These are phyloP conservation scores for Bubalus kerabau DNA, from an alignment of 2,113 vertebrate species.

Conservation along the genomic window DNA sequence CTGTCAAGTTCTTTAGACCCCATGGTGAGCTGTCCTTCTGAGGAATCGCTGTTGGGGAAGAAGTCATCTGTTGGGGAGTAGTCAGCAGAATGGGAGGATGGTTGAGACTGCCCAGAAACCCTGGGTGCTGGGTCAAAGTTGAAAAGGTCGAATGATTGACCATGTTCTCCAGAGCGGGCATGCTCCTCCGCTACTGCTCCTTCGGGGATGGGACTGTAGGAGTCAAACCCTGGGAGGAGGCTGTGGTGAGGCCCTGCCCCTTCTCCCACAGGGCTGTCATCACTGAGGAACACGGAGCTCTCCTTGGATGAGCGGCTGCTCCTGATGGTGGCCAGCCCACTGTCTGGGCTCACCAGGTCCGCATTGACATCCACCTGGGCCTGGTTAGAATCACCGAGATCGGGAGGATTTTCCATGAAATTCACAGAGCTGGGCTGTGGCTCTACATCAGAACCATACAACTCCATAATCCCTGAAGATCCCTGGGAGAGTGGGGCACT, in stretches of 20 bases:
- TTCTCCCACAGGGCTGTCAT: conserved; percentile 92
- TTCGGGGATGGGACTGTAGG: conserved; percentile 85
- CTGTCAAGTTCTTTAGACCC: conserved; percentile 71
- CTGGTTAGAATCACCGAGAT: conserved; percentile 79
- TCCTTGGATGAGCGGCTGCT: conserved; percentile 96
- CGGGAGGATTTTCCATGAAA: conserved; percentile 84
- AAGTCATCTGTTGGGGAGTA: conserved; percentile 82
- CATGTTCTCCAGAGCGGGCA: conserved; percentile 75
- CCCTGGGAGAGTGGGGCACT: conserved; percentile 95
- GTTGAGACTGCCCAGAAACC: conserved; percentile 76
- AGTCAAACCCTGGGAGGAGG: conserved; percentile 85
- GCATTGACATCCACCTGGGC: conserved; percentile 83
- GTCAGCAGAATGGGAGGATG: conserved; percentile 79
- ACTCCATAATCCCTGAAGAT: conserved; percentile 92
- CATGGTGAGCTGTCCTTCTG: conserved; percentile 75
- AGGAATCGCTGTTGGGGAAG: conserved; percentile 80
- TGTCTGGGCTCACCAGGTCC: conserved; percentile 93
- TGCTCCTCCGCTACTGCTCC: conserved; percentile 85
- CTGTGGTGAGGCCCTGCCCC: conserved; percentile 83
- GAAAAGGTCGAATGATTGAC: conserved; percentile 87
- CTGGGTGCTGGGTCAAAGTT: conserved; percentile 84
- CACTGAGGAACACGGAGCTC: conserved; percentile 95
- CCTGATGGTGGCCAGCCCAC: conserved; percentile 92
- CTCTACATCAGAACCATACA: conserved; percentile 91
- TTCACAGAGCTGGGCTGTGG: conserved; percentile 82